These are phyloP conservation scores for Pseudomyrmex concolor DNA, from an alignment of 1,140 invertebrate species.

Conservation along the genomic window DNA sequence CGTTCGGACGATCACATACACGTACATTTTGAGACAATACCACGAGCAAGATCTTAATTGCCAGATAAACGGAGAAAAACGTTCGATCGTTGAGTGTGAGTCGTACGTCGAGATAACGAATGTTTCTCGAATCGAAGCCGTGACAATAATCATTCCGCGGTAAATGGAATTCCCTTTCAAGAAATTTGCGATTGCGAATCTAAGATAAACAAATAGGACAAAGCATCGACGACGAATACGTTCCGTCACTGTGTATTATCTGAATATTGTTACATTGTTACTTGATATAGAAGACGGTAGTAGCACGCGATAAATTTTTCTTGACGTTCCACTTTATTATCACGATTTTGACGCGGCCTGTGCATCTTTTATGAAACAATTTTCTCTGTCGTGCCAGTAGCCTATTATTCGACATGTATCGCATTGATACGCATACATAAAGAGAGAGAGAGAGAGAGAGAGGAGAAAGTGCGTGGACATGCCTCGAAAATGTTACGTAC, in stretches of 20 bases:
- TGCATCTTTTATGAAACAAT: conserved; percentile 80
- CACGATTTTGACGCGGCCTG: conserved; percentile 59
- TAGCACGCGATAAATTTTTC: conserved; percentile 53
- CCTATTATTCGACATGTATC: conserved; percentile 73
- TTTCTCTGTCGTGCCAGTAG: conserved; percentile 75
- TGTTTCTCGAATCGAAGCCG: conserved; percentile 49
- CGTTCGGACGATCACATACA: conserved; percentile 41
- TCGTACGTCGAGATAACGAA: conserved; percentile 49
- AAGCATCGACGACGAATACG: not conserved
- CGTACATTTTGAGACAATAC: not conserved
- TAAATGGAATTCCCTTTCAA: conserved; percentile 12
- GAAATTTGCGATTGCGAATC: conserved; percentile 29
- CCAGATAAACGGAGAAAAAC: conserved; percentile 74
- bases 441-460: conserved; percentile 42
- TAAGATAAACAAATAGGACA: not conserved
- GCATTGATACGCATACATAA: conserved; percentile 49
- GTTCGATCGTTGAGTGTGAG: conserved; percentile 56
- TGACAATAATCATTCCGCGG: conserved; percentile 60
- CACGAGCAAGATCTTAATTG: conserved; percentile 78
- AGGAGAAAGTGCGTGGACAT: conserved; percentile 68
- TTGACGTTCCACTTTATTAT: conserved; percentile 71
- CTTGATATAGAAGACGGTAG: not conserved
- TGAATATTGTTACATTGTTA: not conserved
- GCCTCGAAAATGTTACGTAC: conserved; percentile 68
- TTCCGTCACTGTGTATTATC: not conserved